A percentile compares a stretch with the other conserved stretches of the same genome.
Evolutionary conservation across 2,888 invertebrate genomes (phyloP).

Genomic region (Apamea epomidion): DNA sequence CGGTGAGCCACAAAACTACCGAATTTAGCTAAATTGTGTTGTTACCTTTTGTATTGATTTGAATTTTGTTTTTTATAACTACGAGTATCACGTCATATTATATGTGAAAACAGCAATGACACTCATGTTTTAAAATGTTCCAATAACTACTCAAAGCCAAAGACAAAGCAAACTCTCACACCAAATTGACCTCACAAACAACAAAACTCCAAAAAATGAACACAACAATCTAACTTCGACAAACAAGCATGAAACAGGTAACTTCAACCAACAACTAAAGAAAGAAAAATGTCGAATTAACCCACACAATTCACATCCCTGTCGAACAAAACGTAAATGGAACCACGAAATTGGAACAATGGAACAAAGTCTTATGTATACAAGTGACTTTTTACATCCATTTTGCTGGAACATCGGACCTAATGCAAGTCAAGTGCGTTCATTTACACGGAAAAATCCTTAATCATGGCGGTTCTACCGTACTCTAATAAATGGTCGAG

Average conservation of each 20-base stretch:
- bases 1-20: too few species aligned
- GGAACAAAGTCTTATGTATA: conserved; percentile 28
- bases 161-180: neutral
- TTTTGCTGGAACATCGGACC: conserved; percentile 53
- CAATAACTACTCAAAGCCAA: neutral
- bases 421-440: conserved; percentile 74
- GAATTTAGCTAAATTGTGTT: too few species aligned
- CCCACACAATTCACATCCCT: conserved; percentile 7
- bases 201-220: conserved; percentile 5
- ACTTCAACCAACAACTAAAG: conserved; percentile 17
- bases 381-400: conserved; percentile 52
- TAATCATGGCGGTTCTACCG: conserved; percentile 66
- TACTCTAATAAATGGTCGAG: conserved; percentile 74
- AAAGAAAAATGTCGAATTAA: conserved; percentile 25
- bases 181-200: conserved; percentile 4
- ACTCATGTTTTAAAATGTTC: neutral
- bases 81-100: neutral
- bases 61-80: neutral
- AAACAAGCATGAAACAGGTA: conserved; percentile 22
- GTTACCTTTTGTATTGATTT: neutral
- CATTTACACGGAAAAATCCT: conserved; percentile 71
- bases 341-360: conserved; percentile 14
- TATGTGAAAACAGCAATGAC: neutral
- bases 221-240: neutral
- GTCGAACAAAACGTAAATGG: conserved; percentile 28